Evolutionary conservation across 1,140 invertebrate genomes (phyloP), one percentile per base, ranked within the genome.

Genomic region (Penaeus chinensis): DNA sequence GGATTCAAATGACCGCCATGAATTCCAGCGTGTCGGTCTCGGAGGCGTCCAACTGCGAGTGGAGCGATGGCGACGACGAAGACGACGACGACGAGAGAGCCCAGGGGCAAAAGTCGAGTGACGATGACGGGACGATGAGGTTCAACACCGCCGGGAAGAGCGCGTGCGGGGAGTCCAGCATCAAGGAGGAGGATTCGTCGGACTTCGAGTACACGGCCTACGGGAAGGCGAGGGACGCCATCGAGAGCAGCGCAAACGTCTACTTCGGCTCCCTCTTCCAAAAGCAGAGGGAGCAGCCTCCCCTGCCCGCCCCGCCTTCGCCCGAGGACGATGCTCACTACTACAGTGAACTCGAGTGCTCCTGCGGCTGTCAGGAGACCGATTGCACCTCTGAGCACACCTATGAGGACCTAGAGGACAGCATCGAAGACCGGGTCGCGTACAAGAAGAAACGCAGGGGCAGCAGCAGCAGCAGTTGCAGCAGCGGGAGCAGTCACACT

Each of bases 1-100:
- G 86, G 86, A 87, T 87, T n/a, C 86, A 87, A 42, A 82, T 87
- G 86, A 87, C 80, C n/a, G 80, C 69, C n/a, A 87, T 37, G 79
- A 77, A 77, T n/a, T 87, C 86, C 20, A 87, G 80, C 42, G 37
- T 83, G 10, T 83, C 85, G 16, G 18, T 87, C 18, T 87, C 80
- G 4, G 86, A 83, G 74, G 71, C 54, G 60, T 83, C 86, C 8
- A 87, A 32, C 37, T 22, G 78, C 42, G 80, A 63, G 19, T 54
- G 54, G 54, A 63, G 54, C 42, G 62, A 74, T 8, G 82, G 86
- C 80, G 54, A 54, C 20, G 22, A 76, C 47, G 65, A 32, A 4
- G 47, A 32, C 60, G 22, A 76, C 47, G 65, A 32, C 13, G 47
- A 32, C 60, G 22, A 19, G 18, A 65, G 13, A 22, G 66, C 62